These are phyloP conservation scores for Polydrusus cervinus DNA, from an alignment of 2,888 invertebrate species.

Conservation along the genomic window DNA sequence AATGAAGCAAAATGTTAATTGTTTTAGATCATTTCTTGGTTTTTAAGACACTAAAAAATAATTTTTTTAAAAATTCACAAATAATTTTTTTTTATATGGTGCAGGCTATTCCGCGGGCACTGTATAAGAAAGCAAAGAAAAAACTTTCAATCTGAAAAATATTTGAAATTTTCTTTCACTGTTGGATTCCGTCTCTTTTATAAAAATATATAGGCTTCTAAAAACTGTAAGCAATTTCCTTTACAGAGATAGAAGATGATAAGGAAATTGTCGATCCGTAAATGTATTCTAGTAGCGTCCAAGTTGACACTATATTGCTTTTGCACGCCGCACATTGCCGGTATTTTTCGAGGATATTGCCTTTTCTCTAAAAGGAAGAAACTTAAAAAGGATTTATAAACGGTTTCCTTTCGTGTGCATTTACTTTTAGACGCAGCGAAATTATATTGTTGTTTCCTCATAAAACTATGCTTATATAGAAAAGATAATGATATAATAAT, in stretches of 20 bases:
- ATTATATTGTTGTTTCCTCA: constrained; percentile 17
- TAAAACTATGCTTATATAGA: background rate
- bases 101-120: too few species aligned
- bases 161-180: too few species aligned
- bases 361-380: constrained; percentile 50
- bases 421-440: constrained; percentile 30
- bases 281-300: constrained; percentile 56
- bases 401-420: constrained; percentile 43
- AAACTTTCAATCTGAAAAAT: too few species aligned
- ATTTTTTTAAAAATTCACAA: too few species aligned
- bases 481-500: too few species aligned
- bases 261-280: constrained; percentile 57
- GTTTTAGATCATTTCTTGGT: too few species aligned
- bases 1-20: too few species aligned
- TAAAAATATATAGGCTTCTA: constrained; percentile 42
- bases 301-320: constrained; percentile 56
- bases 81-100: too few species aligned
- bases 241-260: constrained; percentile 56
- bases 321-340: constrained; percentile 47
- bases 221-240: constrained; percentile 56
- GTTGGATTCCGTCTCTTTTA: background rate
- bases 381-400: constrained; percentile 54
- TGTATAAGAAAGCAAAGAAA: too few species aligned
- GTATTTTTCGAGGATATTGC: constrained; percentile 55
- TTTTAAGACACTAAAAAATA: too few species aligned